Evolutionary conservation across 2,797 vertebrate species (phyloP).

Genomic region (Thaleichthys pacificus): DNA sequence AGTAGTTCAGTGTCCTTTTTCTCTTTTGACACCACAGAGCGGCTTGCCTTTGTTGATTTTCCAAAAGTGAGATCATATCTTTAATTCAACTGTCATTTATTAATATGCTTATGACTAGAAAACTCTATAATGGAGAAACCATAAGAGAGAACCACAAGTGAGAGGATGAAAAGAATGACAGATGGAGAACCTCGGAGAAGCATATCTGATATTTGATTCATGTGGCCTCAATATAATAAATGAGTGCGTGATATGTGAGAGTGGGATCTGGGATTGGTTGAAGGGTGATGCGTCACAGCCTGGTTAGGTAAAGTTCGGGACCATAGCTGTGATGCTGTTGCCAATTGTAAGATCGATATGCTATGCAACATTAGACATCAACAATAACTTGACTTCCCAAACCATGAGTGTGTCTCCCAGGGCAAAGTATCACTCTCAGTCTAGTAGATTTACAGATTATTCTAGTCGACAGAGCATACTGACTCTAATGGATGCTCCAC

Average conservation of each 20-base stretch:
- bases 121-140: background rate
- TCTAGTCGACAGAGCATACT: constrained; percentile 37
- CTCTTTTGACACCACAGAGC: constrained; percentile 27
- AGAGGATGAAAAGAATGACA: constrained; percentile 48
- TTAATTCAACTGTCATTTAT: background rate
- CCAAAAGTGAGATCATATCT: background rate
- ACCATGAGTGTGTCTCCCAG: constrained; percentile 41
- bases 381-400: constrained; percentile 57
- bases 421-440: constrained; percentile 37
- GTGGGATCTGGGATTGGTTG: constrained; percentile 63
- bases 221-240: constrained; percentile 61
- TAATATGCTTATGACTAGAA: background rate
- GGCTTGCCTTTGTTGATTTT: constrained; percentile 6
- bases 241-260: constrained; percentile 44
- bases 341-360: constrained; percentile 60
- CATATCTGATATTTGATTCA: constrained; percentile 59
- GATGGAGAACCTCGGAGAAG: constrained; percentile 61
- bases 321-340: constrained; percentile 28
- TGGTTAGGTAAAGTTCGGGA: constrained; percentile 61
- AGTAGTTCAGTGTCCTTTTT: constrained; percentile 63
- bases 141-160: constrained; percentile 21
- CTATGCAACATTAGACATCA: constrained; percentile 58
- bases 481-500: constrained; percentile 60
- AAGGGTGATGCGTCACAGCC: constrained; percentile 57
- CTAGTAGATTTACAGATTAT: background rate